Conservation (phyloP, 2,797 vertebrate genomes). For the Anguilla marmorata region DNA sequence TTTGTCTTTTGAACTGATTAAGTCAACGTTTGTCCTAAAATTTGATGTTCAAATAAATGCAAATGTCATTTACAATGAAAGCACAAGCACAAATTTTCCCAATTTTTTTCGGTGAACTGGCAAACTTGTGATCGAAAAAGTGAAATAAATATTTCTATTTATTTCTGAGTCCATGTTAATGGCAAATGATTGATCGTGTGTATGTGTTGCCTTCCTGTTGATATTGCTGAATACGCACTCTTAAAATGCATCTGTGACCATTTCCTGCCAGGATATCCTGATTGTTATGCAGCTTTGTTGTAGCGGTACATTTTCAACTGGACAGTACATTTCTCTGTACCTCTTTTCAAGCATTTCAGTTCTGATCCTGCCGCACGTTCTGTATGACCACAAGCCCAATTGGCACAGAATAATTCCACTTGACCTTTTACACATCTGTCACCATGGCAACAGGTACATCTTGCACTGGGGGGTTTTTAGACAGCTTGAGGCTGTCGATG, state of each 20-base stretch:
- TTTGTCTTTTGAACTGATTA: neutral
- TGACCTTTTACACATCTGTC: constrained; percentile 26
- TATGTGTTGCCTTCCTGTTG: constrained; percentile 2
- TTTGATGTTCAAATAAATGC: neutral
- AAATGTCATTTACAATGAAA: neutral
- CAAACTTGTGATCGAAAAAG: neutral
- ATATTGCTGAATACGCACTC: constrained; percentile 15
- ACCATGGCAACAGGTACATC: constrained; percentile 26
- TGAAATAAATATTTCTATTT: neutral
- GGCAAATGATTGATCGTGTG: neutral
- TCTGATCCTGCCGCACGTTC: neutral
- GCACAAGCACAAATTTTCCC: neutral
- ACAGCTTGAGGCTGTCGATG: neutral
- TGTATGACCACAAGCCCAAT: neutral
- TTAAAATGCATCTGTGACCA: neutral
- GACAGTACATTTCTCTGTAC: neutral
- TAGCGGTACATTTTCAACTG: neutral
- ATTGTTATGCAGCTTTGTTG: neutral
- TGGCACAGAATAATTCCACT: neutral
- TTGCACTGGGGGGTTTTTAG: neutral
- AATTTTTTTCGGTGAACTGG: neutral
- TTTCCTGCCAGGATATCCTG: constrained; percentile 16
- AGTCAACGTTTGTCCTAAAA: neutral
- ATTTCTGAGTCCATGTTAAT: neutral
- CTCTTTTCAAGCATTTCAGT: neutral